phyloP scores from a whole-genome alignment of 2,113 vertebrate genomes.

The Rhinolophus sinicus region DNA sequence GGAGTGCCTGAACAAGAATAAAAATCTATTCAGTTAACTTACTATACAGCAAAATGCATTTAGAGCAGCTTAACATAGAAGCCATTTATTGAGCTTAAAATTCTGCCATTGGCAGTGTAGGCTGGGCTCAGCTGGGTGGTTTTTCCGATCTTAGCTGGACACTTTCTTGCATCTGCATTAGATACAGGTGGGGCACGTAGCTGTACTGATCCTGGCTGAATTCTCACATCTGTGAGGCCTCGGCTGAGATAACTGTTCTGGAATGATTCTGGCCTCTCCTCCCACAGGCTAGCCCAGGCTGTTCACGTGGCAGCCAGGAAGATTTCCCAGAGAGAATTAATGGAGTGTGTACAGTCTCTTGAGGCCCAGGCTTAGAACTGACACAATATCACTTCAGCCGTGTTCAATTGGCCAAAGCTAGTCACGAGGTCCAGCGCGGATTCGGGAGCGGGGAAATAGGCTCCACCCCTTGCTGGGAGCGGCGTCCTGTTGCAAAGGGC shows the following conservation, averaged over 20 bases:
- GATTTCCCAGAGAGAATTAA: not conserved
- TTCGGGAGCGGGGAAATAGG: not conserved
- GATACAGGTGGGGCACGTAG: not conserved
- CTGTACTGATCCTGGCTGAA: not conserved
- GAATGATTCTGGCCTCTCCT: not conserved
- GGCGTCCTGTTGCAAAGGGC: not conserved
- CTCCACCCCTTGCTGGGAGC: not conserved
- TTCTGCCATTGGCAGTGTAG: not conserved
- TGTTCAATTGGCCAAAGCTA: not conserved
- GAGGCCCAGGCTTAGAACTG: not conserved
- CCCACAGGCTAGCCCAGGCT: not conserved
- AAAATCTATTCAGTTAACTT: not conserved
- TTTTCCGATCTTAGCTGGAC: not conserved
- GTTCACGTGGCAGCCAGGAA: not conserved
- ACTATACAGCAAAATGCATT: not conserved
- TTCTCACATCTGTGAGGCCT: not conserved
- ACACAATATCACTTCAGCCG: not conserved
- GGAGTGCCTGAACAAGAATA: not conserved
- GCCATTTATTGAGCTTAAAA: not conserved
- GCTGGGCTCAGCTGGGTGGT: not conserved
- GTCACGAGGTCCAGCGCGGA: not conserved
- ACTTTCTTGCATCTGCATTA: not conserved
- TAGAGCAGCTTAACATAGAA: not conserved
- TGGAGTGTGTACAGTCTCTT: not conserved
- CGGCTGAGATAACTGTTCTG: not conserved